Evolutionary conservation across 2,888 invertebrate species (phyloP).

Genomic region (Xanthorhoe designata): DNA sequence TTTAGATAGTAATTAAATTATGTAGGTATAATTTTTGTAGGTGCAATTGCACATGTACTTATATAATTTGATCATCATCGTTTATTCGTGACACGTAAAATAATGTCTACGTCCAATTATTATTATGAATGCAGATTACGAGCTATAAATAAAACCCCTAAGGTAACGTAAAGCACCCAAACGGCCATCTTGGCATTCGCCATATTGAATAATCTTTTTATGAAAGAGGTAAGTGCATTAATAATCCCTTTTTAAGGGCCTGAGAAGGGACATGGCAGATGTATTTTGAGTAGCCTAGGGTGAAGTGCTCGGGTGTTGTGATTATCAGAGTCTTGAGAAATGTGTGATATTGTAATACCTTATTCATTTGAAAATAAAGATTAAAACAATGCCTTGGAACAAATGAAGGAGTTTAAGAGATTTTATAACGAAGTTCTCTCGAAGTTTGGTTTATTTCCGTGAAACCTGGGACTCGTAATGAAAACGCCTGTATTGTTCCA

Average conservation of each 20-base stretch:
- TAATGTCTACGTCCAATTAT: constrained; percentile 23
- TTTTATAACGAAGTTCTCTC: neutral
- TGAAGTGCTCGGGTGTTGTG: constrained; percentile 49
- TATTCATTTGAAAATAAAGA: constrained; percentile 2
- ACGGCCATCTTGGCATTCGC: constrained; percentile 75
- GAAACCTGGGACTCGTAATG: no score
- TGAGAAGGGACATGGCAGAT: constrained; percentile 60
- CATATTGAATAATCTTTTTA: constrained; percentile 74
- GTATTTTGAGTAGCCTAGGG: constrained; percentile 61
- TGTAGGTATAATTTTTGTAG: no score
- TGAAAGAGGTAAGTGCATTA: constrained; percentile 67
- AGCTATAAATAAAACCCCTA: constrained; percentile 42
- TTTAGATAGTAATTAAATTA: no score
- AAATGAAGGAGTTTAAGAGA: neutral
- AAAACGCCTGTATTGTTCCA: neutral
- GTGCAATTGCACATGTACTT: neutral
- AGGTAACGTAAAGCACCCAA: constrained; percentile 63
- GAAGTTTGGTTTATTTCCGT: neutral
- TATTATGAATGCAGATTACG: constrained; percentile 30
- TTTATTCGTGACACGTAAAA: constrained; percentile 25
- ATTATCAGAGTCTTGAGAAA: constrained; percentile 24
- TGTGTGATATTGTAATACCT: constrained; percentile 27
- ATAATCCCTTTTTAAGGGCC: constrained; percentile 65
- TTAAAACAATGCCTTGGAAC: neutral
- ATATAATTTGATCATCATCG: constrained; percentile 22